These are phyloP conservation scores for Noctua janthina DNA, from an alignment of 2,888 invertebrate genomes.

Conservation along the genomic window DNA sequence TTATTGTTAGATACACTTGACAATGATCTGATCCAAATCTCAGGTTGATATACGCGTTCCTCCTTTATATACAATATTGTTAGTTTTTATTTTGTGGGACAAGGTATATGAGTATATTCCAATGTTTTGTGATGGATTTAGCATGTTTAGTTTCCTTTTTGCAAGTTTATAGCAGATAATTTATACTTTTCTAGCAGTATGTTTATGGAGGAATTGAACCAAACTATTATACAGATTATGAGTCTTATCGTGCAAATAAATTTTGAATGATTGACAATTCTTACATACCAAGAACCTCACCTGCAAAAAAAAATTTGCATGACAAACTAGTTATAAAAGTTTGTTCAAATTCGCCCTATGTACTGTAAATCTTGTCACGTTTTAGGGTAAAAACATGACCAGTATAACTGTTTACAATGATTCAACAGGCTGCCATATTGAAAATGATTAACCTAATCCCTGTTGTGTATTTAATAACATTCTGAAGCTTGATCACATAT, in stretches of 20 bases:
- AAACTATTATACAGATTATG: not conserved
- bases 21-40: slow-evolving; percentile 58
- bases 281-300: not conserved
- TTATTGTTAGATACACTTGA: slow-evolving; percentile 42
- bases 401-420: not conserved
- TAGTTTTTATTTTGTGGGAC: slow-evolving; percentile 47
- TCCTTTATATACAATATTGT: slow-evolving; percentile 47
- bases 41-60: slow-evolving; percentile 53
- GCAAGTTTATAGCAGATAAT: slow-evolving; percentile 36
- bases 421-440: not conserved
- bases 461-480: not conserved
- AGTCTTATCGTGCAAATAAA: not conserved
- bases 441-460: not conserved
- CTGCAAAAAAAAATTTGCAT: not conserved
- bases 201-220: not conserved
- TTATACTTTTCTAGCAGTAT: slow-evolving; percentile 30
- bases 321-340: not conserved
- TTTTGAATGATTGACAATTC: not conserved
- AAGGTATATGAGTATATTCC: slow-evolving; percentile 48
- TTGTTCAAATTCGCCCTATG: not conserved
- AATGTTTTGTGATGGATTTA: slow-evolving; percentile 52
- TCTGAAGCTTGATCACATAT: not conserved
- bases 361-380: slow-evolving; percentile 21
- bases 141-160: slow-evolving; percentile 38
- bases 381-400: slow-evolving; percentile 23